Base-by-base conservation (phyloP, 2,113 vertebrate genomes). In the Eubucco bourcierii region DNA sequence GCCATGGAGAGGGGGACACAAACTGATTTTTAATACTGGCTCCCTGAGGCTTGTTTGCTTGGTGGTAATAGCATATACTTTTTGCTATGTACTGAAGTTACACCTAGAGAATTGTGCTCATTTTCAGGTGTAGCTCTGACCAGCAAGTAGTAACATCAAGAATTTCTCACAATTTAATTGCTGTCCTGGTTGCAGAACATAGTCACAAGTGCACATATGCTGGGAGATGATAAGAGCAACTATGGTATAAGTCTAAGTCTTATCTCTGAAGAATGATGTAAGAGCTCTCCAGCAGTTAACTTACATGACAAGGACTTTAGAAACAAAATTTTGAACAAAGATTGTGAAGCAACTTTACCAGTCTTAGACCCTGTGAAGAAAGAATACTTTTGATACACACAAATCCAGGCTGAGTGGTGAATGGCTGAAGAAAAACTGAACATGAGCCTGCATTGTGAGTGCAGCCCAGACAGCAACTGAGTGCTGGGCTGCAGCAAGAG, bases 231-330 rank as follows among this genome's bases (percentile, higher is more conserved):
- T 96, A 96, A 95, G 24, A 83, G 63, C 33, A 87, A 18, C 60
- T 46, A 4, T 1, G 9, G 20, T 23, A 37, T 18, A 65, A 79
- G 80, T 31, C 17, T 39, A 66, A 59, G 28, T 19, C 58, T 94
- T 96, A 96, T 96, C 95, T 91, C 55, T 33, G n/a, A 16, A 58
- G n/a, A 78, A 44, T 33, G 34, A 44, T 72, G 50, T n/a, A 78
- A 88, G 66, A 75, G 21, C 23, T 39, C 61, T 55, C 87, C 37
- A 85, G 71, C 20, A 80, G 37, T 55, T 53, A 61, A 34, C 41
- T 91, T 67, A 53, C 7, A 27, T 31, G 33, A 12, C 7, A 87
- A 79, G 11, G 28, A 31, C 44, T 76, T 90, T 12, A 72, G 77
- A 74, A 2, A 70, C 15, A 18, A 12, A 28, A 20, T 33, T 92